Evolutionary conservation across 2,888 invertebrate species (phyloP).

Genomic region (Napeogenes sylphis): DNA sequence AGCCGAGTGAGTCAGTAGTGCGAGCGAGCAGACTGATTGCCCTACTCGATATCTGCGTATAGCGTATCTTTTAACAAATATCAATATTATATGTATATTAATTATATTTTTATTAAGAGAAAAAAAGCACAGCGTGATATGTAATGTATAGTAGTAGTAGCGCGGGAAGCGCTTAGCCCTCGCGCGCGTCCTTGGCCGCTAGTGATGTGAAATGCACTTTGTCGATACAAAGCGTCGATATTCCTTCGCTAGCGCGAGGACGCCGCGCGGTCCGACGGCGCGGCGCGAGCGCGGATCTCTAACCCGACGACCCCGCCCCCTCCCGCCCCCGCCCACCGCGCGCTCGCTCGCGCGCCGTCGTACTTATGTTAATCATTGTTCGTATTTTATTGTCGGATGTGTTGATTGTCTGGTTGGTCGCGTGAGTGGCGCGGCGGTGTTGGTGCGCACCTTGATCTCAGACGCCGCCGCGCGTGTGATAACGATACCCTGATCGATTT

Average conservation of each 20-base stretch:
- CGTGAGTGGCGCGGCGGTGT: constrained; percentile 61
- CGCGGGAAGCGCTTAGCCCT: constrained; percentile 49
- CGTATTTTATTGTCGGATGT: constrained; percentile 52
- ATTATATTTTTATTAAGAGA: constrained; percentile 76
- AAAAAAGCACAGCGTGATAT: constrained; percentile 79
- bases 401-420: constrained; percentile 37
- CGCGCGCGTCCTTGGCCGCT: constrained; percentile 34
- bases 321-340: constrained; percentile 51
- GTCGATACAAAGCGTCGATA: constrained; percentile 43
- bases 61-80: constrained; percentile 76
- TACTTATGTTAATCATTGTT: constrained; percentile 61
- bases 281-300: constrained; percentile 49
- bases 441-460: constrained; percentile 67
- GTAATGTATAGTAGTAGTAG: constrained; percentile 74
- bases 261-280: constrained; percentile 44
- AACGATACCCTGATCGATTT: constrained; percentile 67
- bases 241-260: constrained; percentile 35
- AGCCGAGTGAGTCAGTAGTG: constrained; percentile 69
- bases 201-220: constrained; percentile 45
- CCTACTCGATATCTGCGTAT: constrained; percentile 75
- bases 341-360: constrained; percentile 54
- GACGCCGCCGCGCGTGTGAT: constrained; percentile 71
- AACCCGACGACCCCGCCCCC: constrained; percentile 33
- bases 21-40: constrained; percentile 71
- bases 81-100: constrained; percentile 75